A percentile compares a stretch with the other conserved stretches of the same genome.
Conservation (phyloP, 2,888 invertebrate species). For the Caenorhabditis sp. region DNA sequence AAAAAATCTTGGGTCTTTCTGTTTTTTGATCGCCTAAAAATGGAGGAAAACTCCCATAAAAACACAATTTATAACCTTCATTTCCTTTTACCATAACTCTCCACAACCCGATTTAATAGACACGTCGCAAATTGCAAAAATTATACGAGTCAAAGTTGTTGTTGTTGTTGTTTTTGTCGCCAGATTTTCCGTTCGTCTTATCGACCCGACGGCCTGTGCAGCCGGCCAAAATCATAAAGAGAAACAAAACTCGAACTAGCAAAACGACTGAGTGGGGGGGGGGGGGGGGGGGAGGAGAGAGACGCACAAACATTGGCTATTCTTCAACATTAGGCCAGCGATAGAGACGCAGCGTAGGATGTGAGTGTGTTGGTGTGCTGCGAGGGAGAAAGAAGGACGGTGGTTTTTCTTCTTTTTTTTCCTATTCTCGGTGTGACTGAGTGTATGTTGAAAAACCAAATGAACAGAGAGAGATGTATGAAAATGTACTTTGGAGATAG, state of each 20-base stretch:
- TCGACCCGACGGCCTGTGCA: too few relatives aligned
- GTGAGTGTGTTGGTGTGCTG: neutral
- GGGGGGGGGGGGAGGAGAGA: neutral
- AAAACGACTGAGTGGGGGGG: neutral
- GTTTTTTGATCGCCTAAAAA: neutral
- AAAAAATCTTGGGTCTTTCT: neutral
- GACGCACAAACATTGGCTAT: neutral
- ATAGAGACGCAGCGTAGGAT: conserved; percentile 36
- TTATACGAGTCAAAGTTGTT: too few relatives aligned
- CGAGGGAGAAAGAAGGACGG: neutral
- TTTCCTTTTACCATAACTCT: too few relatives aligned
- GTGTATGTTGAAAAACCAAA: neutral
- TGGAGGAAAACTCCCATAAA: neutral
- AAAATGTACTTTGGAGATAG: too few relatives aligned
- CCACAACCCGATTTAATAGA: too few relatives aligned
- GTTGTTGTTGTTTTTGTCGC: too few relatives aligned
- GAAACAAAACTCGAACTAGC: neutral
- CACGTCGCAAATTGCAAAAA: too few relatives aligned
- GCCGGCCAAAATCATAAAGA: too few relatives aligned
- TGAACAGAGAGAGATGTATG: neutral
- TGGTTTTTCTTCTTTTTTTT: neutral
- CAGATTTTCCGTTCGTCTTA: too few relatives aligned
- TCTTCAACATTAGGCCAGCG: neutral
- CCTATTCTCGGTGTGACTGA: neutral
- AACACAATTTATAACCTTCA: neutral